These are phyloP conservation scores for Dromiciops gliroides DNA, from an alignment of 2,113 vertebrate genomes.

Conservation along the genomic window DNA sequence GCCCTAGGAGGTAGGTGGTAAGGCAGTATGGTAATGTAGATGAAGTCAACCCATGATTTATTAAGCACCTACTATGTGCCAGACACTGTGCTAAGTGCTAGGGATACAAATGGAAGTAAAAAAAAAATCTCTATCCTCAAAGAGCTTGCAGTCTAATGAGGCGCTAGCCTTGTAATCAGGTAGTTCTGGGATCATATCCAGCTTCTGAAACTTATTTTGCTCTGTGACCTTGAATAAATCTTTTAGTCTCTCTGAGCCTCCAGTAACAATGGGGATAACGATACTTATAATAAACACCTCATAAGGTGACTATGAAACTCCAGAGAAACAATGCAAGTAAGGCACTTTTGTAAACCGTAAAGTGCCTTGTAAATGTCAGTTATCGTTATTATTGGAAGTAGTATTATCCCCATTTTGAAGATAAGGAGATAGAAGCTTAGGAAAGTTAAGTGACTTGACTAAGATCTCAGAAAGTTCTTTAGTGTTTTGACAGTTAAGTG, in stretches of 20 bases:
- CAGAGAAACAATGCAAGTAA: background rate
- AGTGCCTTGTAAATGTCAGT: background rate
- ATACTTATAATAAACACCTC: no score
- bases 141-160: background rate
- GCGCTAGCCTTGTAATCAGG: background rate
- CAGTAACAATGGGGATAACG: no score
- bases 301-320: no score
- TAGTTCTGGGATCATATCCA: no score
- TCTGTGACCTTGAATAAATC: background rate
- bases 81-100: background rate
- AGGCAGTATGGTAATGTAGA: background rate
- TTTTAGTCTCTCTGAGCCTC: background rate
- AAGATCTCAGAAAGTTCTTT: background rate
- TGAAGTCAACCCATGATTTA: background rate
- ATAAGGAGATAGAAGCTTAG: background rate
- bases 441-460: background rate
- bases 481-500: background rate
- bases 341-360: background rate
- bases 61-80: background rate
- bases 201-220: background rate
- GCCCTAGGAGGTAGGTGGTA: background rate
- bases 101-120: background rate
- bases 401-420: background rate
- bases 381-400: background rate
- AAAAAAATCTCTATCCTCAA: background rate